These are phyloP conservation scores for Diorhabda carinulata DNA, from an alignment of 1,140 invertebrate species.

Conservation along the genomic window DNA sequence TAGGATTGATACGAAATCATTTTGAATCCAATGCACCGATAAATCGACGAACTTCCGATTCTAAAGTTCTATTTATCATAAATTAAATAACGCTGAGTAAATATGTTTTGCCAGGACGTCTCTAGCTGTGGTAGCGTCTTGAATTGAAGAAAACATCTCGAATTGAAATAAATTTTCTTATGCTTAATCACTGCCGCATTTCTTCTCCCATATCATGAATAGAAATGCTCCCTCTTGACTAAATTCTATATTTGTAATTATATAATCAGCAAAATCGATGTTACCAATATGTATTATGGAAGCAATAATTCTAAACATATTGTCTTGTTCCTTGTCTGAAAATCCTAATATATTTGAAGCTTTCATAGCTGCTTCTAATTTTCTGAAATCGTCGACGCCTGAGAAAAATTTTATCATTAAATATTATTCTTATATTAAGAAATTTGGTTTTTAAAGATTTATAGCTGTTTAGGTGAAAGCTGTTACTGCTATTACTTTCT, in stretches of 20 bases:
- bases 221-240: constrained; percentile 56
- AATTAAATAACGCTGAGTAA: constrained; percentile 91
- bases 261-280: constrained; percentile 57
- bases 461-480: too few relatives aligned
- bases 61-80: constrained; percentile 81
- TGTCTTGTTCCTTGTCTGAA: constrained; percentile 69
- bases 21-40: constrained; percentile 96
- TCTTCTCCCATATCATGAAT: constrained; percentile 60
- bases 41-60: constrained; percentile 55
- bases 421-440: constrained; percentile 83
- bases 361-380: constrained; percentile 69
- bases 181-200: constrained; percentile 84
- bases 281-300: constrained; percentile 92
- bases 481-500: too few relatives aligned
- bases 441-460: too few relatives aligned
- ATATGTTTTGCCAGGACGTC: constrained; percentile 96
- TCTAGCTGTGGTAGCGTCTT: constrained; percentile 71
- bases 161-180: constrained; percentile 80
- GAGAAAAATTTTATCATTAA: constrained; percentile 71
- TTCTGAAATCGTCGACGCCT: constrained; percentile 74
- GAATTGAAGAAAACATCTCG: constrained; percentile 78
- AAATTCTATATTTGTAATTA: constrained; percentile 46
- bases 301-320: constrained; percentile 83
- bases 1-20: constrained; percentile 98
- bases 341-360: constrained; percentile 77